Evolutionary conservation across 2,797 vertebrate genomes (phyloP).

Genomic region (Sylvia borin): DNA sequence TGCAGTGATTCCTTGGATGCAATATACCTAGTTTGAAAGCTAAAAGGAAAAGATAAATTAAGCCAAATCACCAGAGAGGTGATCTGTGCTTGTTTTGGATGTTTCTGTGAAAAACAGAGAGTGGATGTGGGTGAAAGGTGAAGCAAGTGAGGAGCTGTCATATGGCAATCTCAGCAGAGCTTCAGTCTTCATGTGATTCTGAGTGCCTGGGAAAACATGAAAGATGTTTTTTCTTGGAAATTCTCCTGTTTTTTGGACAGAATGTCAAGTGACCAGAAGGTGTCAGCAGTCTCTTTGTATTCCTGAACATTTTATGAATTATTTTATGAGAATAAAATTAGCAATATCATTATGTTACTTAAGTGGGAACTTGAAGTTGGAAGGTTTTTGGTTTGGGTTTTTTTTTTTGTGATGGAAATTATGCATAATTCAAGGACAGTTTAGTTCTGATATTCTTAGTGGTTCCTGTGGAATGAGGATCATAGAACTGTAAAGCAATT

Average conservation of each 20-base stretch:
- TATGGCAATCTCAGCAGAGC: background rate
- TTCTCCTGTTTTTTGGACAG: background rate
- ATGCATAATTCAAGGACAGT: background rate
- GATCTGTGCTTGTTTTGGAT: background rate
- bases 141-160: background rate
- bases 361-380: background rate
- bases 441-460: background rate
- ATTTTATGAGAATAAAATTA: background rate
- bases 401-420: background rate
- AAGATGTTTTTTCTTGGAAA: background rate
- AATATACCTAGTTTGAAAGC: background rate
- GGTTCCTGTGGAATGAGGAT: background rate
- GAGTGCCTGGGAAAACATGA: background rate
- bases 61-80: background rate
- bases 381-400: background rate
- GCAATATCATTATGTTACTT: background rate
- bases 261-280: conserved; percentile 55
- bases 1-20: background rate
- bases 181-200: conserved; percentile 13
- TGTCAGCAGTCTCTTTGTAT: conserved; percentile 58
- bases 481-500: background rate
- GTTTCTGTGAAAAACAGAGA: background rate
- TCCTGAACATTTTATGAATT: background rate
- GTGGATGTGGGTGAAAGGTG: background rate
- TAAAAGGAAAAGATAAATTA: background rate